Percentiles rank a stretch among this genome's conserved stretches.
phyloP scores from a whole-genome alignment of 2,797 vertebrate species.

The Lacerta bilineata region DNA sequence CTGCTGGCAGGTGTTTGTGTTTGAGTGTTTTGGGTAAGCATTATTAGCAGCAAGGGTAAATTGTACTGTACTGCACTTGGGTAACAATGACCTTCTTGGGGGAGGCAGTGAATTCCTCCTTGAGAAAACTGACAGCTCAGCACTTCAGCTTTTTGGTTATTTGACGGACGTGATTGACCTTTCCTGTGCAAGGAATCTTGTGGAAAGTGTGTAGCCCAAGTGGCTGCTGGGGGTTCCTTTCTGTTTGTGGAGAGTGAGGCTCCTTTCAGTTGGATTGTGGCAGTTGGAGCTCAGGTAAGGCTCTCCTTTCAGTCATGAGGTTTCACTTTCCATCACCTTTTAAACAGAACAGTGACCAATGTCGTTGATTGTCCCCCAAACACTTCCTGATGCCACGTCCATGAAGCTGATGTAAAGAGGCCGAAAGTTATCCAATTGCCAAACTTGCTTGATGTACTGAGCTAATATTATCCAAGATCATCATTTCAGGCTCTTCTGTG shows the following conservation, averaged over 20 bases:
- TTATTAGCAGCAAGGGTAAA: background rate
- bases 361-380: background rate
- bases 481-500: background rate
- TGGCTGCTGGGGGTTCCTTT: too few species aligned
- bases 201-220: background rate
- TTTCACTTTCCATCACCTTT: background rate
- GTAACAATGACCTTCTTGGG: background rate
- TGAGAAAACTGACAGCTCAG: background rate
- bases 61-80: fast-evolving
- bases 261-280: conserved; percentile 20
- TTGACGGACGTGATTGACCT: background rate
- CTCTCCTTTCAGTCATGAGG: background rate
- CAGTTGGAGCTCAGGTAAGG: conserved; percentile 15
- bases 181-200: background rate
- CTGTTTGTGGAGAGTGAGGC: background rate
- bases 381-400: too few species aligned
- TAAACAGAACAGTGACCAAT: background rate
- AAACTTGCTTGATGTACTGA: too few species aligned
- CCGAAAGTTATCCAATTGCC: too few species aligned
- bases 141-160: background rate
- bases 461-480: too few species aligned
- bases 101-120: background rate
- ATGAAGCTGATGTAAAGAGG: too few species aligned
- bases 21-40: background rate
- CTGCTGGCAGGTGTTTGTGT: background rate